Conservation (phyloP, 2,888 invertebrate genomes). For the Pristionchus mayeri region DNA sequence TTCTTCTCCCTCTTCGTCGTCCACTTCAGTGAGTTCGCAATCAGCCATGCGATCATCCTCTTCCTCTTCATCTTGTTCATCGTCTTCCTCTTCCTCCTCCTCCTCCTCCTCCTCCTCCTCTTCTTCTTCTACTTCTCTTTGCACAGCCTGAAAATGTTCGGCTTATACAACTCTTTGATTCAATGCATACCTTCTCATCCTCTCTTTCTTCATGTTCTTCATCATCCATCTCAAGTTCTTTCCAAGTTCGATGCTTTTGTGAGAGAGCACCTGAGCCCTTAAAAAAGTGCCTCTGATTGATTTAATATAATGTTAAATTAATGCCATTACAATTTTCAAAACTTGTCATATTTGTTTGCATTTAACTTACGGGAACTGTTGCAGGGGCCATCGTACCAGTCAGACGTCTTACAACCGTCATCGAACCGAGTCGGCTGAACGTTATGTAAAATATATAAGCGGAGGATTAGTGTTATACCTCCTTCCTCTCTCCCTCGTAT, state of each 20-base stretch:
- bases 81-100: background rate
- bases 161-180: too few species aligned
- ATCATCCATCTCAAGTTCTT: background rate
- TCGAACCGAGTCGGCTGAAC: slow-evolving; percentile 15
- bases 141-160: too few species aligned
- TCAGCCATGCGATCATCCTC: slow-evolving; percentile 67
- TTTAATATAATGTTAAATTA: too few species aligned
- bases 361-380: background rate
- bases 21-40: slow-evolving; percentile 63
- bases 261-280: slow-evolving; percentile 4
- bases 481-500: slow-evolving; percentile 14
- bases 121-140: background rate
- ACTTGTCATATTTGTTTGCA: too few species aligned
- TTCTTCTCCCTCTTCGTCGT: slow-evolving; percentile 55
- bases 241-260: background rate
- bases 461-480: background rate
- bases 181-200: background rate
- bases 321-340: too few species aligned
- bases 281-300: too few species aligned
- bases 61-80: background rate
- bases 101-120: slow-evolving; percentile 29
- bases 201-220: slow-evolving; percentile 13
- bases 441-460: too few species aligned
- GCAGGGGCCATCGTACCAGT: background rate
- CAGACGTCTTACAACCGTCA: background rate